phyloP scores from a whole-genome alignment of 2,113 vertebrate genomes.

The Ceuthmochares aereus region DNA sequence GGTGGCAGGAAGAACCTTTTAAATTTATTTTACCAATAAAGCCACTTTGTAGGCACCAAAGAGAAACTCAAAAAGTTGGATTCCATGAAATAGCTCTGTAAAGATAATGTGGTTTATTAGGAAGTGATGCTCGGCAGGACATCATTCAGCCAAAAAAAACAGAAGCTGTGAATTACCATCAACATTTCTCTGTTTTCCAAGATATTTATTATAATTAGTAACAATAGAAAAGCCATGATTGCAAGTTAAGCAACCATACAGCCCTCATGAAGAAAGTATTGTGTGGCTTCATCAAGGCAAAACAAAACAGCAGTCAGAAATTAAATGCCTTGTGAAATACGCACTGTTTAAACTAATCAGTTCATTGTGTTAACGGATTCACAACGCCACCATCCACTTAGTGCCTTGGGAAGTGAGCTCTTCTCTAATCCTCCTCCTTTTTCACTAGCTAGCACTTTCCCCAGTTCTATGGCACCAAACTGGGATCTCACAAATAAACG shows the following conservation, averaged over 20 bases:
- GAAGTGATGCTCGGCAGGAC: background rate
- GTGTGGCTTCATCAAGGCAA: background rate
- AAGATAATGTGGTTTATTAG: background rate
- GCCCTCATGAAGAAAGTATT: background rate
- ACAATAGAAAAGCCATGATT: background rate
- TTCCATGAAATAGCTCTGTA: background rate
- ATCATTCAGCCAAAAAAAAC: background rate
- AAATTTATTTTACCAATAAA: background rate
- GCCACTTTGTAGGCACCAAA: background rate
- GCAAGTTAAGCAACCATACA: background rate
- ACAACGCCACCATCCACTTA: slow-evolving; percentile 32
- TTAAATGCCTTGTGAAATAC: slow-evolving; percentile 16
- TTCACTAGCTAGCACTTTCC: slow-evolving; percentile 34
- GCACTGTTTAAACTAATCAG: slow-evolving; percentile 48
- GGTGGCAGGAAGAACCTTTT: background rate
- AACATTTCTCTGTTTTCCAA: slow-evolving; percentile 10
- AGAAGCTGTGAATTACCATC: background rate
- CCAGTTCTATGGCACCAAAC: slow-evolving; percentile 12
- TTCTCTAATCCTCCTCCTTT: slow-evolving; percentile 44
- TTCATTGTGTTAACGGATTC: slow-evolving; percentile 43
- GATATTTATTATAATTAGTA: slow-evolving; percentile 1
- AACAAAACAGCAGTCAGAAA: slow-evolving; percentile 37
- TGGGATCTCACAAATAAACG: slow-evolving; percentile 26
- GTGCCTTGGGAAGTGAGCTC: slow-evolving; percentile 13
- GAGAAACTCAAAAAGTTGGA: background rate